Conservation (phyloP, 2,797 vertebrate genomes). For the Chaetodon trifasciatus region DNA sequence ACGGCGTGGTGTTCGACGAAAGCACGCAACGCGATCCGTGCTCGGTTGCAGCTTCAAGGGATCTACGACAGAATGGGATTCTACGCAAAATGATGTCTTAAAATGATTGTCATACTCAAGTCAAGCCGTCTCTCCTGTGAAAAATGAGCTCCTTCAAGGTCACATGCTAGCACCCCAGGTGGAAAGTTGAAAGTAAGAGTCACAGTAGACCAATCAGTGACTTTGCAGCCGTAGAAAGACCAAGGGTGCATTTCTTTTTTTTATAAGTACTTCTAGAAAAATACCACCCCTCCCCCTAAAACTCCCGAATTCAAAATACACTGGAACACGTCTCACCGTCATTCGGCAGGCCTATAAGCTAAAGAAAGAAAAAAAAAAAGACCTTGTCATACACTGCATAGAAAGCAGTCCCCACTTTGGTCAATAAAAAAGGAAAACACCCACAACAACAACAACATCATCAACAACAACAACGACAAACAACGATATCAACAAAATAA, state of each 20-base stretch:
- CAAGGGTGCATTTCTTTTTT: slow-evolving; percentile 87
- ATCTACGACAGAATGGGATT: slow-evolving; percentile 41
- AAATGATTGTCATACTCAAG: slow-evolving; percentile 91
- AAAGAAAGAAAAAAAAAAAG: slow-evolving; percentile 86
- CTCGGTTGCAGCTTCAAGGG: slow-evolving; percentile 34
- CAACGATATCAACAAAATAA: slow-evolving; percentile 88
- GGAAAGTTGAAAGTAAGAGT: slow-evolving; percentile 88
- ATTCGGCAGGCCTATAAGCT: slow-evolving; percentile 88
- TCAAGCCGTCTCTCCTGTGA: slow-evolving; percentile 92
- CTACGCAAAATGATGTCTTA: slow-evolving; percentile 53
- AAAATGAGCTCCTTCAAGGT: slow-evolving; percentile 83
- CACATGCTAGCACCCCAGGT: slow-evolving; percentile 91
- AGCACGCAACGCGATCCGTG: slow-evolving; percentile 29
- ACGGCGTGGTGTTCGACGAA: slow-evolving; percentile 35
- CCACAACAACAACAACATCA: slow-evolving; percentile 84
- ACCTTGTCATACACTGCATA: slow-evolving; percentile 98
- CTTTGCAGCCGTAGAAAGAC: slow-evolving; percentile 94
- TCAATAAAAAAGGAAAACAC: slow-evolving; percentile 89
- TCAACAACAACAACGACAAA: slow-evolving; percentile 81
- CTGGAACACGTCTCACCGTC: slow-evolving; percentile 89
- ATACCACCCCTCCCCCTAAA: slow-evolving; percentile 80
- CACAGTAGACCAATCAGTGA: slow-evolving; percentile 95
- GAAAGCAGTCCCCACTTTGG: slow-evolving; percentile 99
- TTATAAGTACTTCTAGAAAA: slow-evolving; percentile 86
- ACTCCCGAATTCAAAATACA: slow-evolving; percentile 84